Evolutionary conservation across 2,888 invertebrate species (phyloP), one percentile per base, ranked within the genome.

Genomic region (Monochamus alternatus): DNA sequence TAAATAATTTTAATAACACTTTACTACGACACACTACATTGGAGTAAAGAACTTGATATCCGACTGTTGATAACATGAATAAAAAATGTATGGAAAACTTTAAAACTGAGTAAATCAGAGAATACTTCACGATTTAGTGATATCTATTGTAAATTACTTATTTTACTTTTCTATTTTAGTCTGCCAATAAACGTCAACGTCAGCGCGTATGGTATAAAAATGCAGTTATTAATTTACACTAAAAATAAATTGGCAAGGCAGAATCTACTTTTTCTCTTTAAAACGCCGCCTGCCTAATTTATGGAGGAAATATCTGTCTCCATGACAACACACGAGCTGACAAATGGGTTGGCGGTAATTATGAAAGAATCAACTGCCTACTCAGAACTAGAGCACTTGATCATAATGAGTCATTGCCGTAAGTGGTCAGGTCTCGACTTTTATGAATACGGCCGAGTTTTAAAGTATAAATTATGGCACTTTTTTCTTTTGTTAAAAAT

Each of bases 301-400:
- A 66, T 66, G 31, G 32, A 66, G 52, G 66, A 66, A 52, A 44
- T 71, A 63, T 22, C 44, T 44, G 64, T 73, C 73, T 58, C 58
- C 51, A 73, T 64, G 64, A 72, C 72, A 69, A 69, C 60, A 32
- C 51, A 64, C 47, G 51, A 51, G 59, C 63, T 78, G 75, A 81
- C 77, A 77, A 80, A 81, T 80, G 78, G 73, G 75, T 55, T 59
- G 81, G 78, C 81, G 81, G 78, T 71, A 68, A 75, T 75, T 80
- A 76, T 78, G 69, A 78, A 79, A 80, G 80, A 80, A 76, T 80
- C 78, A 72, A 75, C 80, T 69, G 77, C 81, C 80, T 76, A 80
- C 81, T 78, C 77, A 76, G 74, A 81, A 77, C 74, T 81, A 74
- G 80, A 80, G 79, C 80, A 80, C 80, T 81, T 78, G 79, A 81